A percentile compares a stretch with the other conserved stretches of the same genome.
Conservation (phyloP, 1,140 invertebrate genomes). For the Leptoteleia sp. region DNA sequence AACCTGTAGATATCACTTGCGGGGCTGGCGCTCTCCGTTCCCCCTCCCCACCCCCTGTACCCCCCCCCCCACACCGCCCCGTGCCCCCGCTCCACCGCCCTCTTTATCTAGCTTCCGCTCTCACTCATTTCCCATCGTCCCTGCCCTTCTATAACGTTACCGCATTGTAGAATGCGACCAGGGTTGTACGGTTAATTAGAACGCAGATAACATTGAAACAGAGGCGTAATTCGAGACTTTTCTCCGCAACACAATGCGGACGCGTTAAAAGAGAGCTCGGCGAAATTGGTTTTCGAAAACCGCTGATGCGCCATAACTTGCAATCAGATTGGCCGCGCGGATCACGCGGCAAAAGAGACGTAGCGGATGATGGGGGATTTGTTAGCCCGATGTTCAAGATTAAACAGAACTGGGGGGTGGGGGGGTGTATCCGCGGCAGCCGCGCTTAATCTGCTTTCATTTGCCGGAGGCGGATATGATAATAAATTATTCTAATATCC, state of each 20-base stretch:
- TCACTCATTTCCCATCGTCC: slow-evolving; percentile 33
- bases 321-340: not conserved
- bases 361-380: slow-evolving; percentile 2
- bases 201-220: slow-evolving; percentile 51
- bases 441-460: slow-evolving; percentile 1
- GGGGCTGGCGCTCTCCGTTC: slow-evolving; percentile 13
- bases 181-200: slow-evolving; percentile 56
- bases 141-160: slow-evolving; percentile 29
- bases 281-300: slow-evolving; percentile 19
- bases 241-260: slow-evolving; percentile 8
- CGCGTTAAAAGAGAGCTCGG: slow-evolving; percentile 13
- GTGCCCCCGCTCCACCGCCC: not conserved
- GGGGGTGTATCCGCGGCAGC: not conserved
- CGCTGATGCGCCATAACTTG: slow-evolving; percentile 14
- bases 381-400: slow-evolving; percentile 10
- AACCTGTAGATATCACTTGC: slow-evolving; percentile 73
- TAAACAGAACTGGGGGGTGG: not conserved
- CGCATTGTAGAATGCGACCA: slow-evolving; percentile 57
- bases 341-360: slow-evolving; percentile 4
- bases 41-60: no score
- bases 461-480: not conserved
- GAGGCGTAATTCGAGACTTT: slow-evolving; percentile 45
- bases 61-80: not conserved
- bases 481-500: slow-evolving; percentile 18
- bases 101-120: slow-evolving; percentile 15